phyloP scores from a whole-genome alignment of 2,888 invertebrate genomes.

The Drosophila quinaria region DNA sequence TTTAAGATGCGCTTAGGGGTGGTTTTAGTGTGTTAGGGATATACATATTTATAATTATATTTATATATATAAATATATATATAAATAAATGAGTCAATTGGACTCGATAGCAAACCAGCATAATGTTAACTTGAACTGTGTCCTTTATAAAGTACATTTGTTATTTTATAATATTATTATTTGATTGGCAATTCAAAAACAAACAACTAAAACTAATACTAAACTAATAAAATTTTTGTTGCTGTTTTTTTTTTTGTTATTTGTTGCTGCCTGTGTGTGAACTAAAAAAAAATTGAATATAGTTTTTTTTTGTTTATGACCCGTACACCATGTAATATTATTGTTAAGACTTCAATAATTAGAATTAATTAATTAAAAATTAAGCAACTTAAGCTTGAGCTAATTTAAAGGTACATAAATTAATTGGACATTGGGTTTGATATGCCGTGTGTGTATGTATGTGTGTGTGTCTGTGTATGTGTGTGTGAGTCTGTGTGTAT shows the following conservation, averaged over 20 bases:
- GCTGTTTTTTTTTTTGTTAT: slow-evolving; percentile 3
- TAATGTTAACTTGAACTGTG: slow-evolving; percentile 84
- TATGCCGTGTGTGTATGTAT: slow-evolving; percentile 62
- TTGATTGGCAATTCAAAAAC: slow-evolving; percentile 37
- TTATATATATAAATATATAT: slow-evolving; percentile 14
- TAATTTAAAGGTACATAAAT: slow-evolving; percentile 73
- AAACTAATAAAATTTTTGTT: slow-evolving; percentile 21
- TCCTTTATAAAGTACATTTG: slow-evolving; percentile 58
- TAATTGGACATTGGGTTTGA: slow-evolving; percentile 75
- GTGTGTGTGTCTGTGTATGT: slow-evolving; percentile 28
- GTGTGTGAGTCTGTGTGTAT: slow-evolving; percentile 30
- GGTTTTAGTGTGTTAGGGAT: not conserved
- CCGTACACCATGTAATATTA: slow-evolving; percentile 67
- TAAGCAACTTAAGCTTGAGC: slow-evolving; percentile 60
- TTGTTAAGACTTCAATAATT: slow-evolving; percentile 60
- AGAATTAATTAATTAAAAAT: slow-evolving; percentile 40
- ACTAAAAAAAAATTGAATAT: slow-evolving; percentile 20
- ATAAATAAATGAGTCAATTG: slow-evolving; percentile 37
- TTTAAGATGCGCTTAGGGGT: slow-evolving; percentile 25
- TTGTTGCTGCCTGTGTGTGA: slow-evolving; percentile 18
- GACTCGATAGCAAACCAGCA: slow-evolving; percentile 64
- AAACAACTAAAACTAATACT: slow-evolving; percentile 48
- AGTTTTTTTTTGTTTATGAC: slow-evolving; percentile 45
- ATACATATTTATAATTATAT: slow-evolving; percentile 17
- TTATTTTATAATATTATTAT: slow-evolving; percentile 18